phyloP scores from a whole-genome alignment of 2,113 vertebrate genomes.

The Campylomormyrus tamandua region DNA sequence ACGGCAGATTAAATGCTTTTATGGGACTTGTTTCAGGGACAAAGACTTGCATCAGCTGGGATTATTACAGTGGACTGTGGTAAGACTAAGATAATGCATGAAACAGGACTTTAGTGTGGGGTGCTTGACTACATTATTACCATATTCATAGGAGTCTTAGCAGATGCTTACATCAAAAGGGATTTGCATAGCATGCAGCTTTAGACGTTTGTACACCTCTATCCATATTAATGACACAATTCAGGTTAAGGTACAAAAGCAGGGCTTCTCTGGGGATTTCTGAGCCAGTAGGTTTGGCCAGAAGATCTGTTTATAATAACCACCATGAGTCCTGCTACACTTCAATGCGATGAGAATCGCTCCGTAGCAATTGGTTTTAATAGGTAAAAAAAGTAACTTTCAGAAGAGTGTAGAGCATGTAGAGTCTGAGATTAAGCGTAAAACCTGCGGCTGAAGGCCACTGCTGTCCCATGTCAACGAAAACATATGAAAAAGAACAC shows the following conservation, averaged over 20 bases:
- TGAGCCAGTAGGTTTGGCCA: not conserved
- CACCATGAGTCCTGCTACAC: not conserved
- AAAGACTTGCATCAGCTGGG: constrained; percentile 7
- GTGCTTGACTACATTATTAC: not conserved
- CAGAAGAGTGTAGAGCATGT: not conserved
- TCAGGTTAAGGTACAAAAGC: constrained; percentile 6
- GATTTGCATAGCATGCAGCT: not conserved
- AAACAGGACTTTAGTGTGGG: not conserved
- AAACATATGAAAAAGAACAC: not conserved
- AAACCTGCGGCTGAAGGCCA: not conserved
- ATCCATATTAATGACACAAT: constrained; percentile 7
- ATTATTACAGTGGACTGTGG: constrained; percentile 6
- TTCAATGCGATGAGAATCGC: not conserved
- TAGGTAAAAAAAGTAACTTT: not conserved
- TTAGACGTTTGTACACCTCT: not conserved
- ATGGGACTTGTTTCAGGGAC: not conserved
- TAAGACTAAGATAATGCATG: constrained; percentile 3
- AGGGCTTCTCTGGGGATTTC: not conserved
- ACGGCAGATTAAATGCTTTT: constrained; percentile 9
- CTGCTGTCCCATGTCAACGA: not conserved
- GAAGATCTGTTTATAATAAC: not conserved
- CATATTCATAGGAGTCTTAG: not conserved
- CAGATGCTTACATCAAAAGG: not conserved
- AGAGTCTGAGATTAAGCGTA: not conserved
- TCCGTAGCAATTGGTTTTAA: not conserved